Percentiles rank a stretch among this genome's conserved stretches.
Evolutionary conservation across 2,113 vertebrate genomes (phyloP).

Genomic region (Atlantisia rogersi): DNA sequence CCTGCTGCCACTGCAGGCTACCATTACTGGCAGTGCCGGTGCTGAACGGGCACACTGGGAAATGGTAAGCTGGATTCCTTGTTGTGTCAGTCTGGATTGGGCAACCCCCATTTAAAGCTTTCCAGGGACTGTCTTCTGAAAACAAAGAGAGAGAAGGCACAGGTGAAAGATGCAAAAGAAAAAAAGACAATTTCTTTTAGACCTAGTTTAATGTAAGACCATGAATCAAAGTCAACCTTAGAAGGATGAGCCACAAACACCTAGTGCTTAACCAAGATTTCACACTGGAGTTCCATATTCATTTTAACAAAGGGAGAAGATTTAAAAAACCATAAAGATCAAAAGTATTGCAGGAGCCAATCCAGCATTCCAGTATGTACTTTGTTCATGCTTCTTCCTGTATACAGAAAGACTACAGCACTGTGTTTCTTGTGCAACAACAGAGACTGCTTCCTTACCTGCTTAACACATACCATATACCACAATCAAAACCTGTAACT

Average conservation of each 20-base stretch:
- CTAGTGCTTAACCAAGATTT: neutral
- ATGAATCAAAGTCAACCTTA: neutral
- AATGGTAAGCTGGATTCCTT: constrained; percentile 42
- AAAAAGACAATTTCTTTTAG: neutral
- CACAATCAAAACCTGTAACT: neutral
- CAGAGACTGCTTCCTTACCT: neutral
- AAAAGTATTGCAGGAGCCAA: neutral
- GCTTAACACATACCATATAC: neutral
- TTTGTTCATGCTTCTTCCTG: neutral
- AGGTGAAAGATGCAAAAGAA: neutral
- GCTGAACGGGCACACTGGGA: constrained; percentile 51
- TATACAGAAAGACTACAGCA: neutral
- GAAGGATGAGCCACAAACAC: neutral
- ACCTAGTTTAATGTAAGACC: neutral
- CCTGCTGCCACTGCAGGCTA: constrained; percentile 67
- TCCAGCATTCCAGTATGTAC: neutral
- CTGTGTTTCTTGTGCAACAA: neutral
- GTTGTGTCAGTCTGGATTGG: constrained; percentile 48
- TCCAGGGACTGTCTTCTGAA: constrained; percentile 75
- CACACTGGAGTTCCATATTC: neutral
- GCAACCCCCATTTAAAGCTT: constrained; percentile 65
- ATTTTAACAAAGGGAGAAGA: neutral
- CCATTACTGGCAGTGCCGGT: neutral
- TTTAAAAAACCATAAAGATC: neutral
- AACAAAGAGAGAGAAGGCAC: neutral